These are phyloP conservation scores for Eristalis pertinax DNA, from an alignment of 2,888 invertebrate genomes.

Conservation along the genomic window DNA sequence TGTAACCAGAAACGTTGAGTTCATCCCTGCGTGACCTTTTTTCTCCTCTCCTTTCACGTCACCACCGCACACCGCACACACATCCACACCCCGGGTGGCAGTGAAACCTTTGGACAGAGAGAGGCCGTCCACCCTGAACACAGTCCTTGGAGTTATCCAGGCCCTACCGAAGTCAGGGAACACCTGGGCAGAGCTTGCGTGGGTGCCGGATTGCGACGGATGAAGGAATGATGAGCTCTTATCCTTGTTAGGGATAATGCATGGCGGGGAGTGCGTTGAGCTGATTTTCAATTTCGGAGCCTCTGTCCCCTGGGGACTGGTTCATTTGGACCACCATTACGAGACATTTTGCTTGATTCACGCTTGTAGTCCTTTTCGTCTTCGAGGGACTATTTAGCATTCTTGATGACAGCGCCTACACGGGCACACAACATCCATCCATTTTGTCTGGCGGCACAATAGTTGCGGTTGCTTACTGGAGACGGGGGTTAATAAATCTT, in stretches of 20 bases:
- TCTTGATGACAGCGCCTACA: neutral
- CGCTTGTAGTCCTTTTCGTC: neutral
- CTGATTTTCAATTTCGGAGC: neutral
- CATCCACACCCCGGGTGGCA: neutral
- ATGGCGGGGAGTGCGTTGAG: conserved; percentile 1
- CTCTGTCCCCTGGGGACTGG: neutral
- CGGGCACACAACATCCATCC: neutral
- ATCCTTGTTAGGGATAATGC: conserved; percentile 36
- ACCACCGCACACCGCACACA: neutral
- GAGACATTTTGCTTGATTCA: neutral
- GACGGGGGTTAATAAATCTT: neutral
- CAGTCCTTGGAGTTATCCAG: neutral
- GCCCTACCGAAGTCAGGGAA: neutral
- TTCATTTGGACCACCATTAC: conserved; percentile 12
- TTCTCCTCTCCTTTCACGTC: conserved; percentile 3
- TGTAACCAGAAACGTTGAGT: conserved; percentile 12
- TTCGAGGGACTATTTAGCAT: neutral
- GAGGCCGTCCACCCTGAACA: too few species aligned
- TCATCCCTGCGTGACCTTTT: conserved; percentile 21
- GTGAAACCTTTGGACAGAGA: neutral
- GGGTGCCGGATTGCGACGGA: neutral
- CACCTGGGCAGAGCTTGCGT: neutral
- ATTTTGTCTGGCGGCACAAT: neutral
- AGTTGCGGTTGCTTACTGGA: neutral
- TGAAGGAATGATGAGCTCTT: conserved; percentile 19